Evolutionary conservation across 2,888 invertebrate genomes (phyloP), one percentile per base, ranked within the genome.

Genomic region (Eupelmus urozonus): DNA sequence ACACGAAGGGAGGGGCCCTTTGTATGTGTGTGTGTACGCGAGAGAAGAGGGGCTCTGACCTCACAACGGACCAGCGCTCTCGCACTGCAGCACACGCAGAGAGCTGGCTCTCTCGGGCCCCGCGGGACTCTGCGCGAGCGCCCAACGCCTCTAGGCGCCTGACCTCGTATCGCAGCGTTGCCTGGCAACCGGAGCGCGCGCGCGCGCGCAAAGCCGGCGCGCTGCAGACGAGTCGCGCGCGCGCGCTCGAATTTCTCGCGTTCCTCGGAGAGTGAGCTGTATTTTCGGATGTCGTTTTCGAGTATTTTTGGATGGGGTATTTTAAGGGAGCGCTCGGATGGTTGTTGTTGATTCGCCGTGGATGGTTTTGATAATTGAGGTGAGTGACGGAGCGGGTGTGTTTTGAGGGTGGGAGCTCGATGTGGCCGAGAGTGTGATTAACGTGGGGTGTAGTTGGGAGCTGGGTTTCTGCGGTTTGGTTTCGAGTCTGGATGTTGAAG

Each of bases 1-100:
- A 16, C 59, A 73, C 57, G 45, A 83, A 84, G 83, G 83, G 83
- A 80, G 84, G 83, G 85, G 82, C 84, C 85, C 85, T 86, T 86
- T 83, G 84, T 83, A 80, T 84, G 83, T 20, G 62, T 16, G 29
- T 23, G 29, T 27, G 20, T 18, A 7, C 7, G 27, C 1, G 20
- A 29, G 45, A n/a, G 51, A 34, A 67, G 67, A 84, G 85, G 86
- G 86, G 85, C 86, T 86, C 85, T 86, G 87, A 87, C 87, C 87
- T 86, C 88, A 85, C 29, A 60, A 62, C 29, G 69, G 42, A 16
- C 11, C 11, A 18, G 51, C 67, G 57, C 67, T 40, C 13, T 13
- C n/a, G 20, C 60, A 18, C 49, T n/a, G 42, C n/a, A 49, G 53
- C n/a, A 20, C 62, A 84, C 83, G 82, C 82, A 84, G 82, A n/a